Evolutionary conservation across 1,140 invertebrate genomes (phyloP), one percentile per base, ranked within the genome.

Genomic region (Trinorchestia longiramus): DNA sequence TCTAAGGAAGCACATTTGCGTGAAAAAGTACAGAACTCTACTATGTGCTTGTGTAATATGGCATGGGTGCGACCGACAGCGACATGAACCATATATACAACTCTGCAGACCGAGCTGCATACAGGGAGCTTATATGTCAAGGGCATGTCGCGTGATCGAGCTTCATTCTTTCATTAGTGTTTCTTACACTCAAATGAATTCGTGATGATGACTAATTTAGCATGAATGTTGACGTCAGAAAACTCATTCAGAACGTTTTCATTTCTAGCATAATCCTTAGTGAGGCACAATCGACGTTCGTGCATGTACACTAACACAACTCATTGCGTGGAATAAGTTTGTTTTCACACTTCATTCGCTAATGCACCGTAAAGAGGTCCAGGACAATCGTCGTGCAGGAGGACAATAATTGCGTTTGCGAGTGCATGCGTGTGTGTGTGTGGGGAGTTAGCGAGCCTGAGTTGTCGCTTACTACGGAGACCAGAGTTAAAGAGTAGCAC

Each of bases 381-480:
- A 23, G 62, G 62, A 77, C 62, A 11, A 77, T 77, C 62, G 36
- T 77, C 15, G 8, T 3, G 36, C 62, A 47, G 92, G 92, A 47
- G 44, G 92, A 94, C 92, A 94, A 94, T 94, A 94, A 94, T 94
- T 94, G 92, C 43, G 92, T 94, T 44, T 47, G 92, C 92, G 92
- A 94, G 92, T 94, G 92, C 92, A 94, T 94, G 92, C 92, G 92
- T 94, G 92, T 43, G 92, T 92, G 43, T 45, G 92, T 94, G 43
- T n/a, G 88, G 88, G 28, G 88, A 91, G 41, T 91, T 91, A 43
- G 43, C 92, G 43, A 45, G 92, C 43, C 92, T 94, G 44, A 44
- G 92, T 94, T 94, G 92, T 94, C 92, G 92, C 92, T 94, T 94
- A 94, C 92, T 94, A 94, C 43, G 6, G 92, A 94, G 92, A 42